Evolutionary conservation across 37 sponge, comb jelly and placozoan genomes (phyloP).

Genomic region (Beroe ovata): DNA sequence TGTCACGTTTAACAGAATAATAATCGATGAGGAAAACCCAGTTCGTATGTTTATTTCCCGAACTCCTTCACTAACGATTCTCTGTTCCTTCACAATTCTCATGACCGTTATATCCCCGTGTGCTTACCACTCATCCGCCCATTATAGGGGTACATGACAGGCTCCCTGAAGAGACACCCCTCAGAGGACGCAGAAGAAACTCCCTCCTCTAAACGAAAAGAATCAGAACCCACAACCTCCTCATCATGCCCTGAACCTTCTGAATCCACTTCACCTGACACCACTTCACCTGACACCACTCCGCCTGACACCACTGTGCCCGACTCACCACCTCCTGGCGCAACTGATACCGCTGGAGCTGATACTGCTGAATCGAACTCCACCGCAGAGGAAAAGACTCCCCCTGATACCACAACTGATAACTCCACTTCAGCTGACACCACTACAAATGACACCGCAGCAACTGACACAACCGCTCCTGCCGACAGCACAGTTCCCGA

Average conservation of each 20-base stretch:
- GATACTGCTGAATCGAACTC: background rate
- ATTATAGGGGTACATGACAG: slow-evolving; percentile 10
- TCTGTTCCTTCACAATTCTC: no score
- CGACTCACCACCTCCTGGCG: background rate
- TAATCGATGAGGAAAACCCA: no score
- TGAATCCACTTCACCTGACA: background rate
- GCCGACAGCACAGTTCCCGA: background rate
- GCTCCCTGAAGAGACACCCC: slow-evolving; percentile 50
- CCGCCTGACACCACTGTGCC: background rate
- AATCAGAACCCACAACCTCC: background rate
- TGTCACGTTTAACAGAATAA: no score
- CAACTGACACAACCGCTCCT: background rate
- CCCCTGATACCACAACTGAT: background rate
- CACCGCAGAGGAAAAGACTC: background rate
- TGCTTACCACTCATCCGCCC: no score
- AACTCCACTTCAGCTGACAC: background rate
- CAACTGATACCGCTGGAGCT: background rate
- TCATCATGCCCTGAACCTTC: background rate
- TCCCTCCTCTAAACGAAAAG: background rate
- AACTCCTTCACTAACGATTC: no score
- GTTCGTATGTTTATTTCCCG: no score
- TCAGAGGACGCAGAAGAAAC: slow-evolving; percentile 41
- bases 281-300: background rate
- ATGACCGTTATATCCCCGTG: no score
- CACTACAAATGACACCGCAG: background rate